Evolutionary conservation across 2,888 invertebrate species (phyloP), one percentile per base, ranked within the genome.

Genomic region (Eledona agricola): DNA sequence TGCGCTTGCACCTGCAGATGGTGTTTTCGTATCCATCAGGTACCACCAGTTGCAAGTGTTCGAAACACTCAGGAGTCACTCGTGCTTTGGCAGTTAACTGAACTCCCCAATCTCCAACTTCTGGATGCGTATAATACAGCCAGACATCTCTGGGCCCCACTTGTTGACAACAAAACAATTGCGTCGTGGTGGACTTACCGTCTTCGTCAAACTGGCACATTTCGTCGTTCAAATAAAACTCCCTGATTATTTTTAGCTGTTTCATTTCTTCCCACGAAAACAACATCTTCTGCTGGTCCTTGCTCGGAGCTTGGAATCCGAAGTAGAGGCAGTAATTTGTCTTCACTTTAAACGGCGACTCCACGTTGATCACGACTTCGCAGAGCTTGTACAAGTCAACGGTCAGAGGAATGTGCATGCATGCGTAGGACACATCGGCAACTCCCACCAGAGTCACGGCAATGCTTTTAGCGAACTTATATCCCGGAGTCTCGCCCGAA

Each of bases 31-130:
- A 65, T 12, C 57, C 51, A 3, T 46, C 29, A 2, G 60, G 60
- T 17, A 64, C 19, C 0, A 22, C 20, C 2, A 70, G 55, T 3
- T 49, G 26, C 4, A 70, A 51, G 0, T 19, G 20, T 19, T 57
- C 50, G 17, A 26, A 31, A 16, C 13, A 46, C n/a, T 26, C 19
- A 2, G 47, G 40, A 1, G 43, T 37, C 2, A 59, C 28, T 10
- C 26, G 51, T 6, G 37, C 38, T 9, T 31, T 49, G 2, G 65
- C 52, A 1, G 22, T 45, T 2, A 72, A 7, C 42, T 65, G 59
- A 10, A 70, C 55, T 12, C 63, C 65, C 52, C 69, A 73, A 46
- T 70, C 70, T 2, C 73, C 73, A 2, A 61, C 42, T 34, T 54
- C 38, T 0, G 34, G 23, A 29, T 69, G 67, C 9, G 58, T 46